A percentile compares a stretch with the other conserved stretches of the same genome.
phyloP scores from a whole-genome alignment of 2,113 vertebrate genomes.

The Noturus placidus region DNA sequence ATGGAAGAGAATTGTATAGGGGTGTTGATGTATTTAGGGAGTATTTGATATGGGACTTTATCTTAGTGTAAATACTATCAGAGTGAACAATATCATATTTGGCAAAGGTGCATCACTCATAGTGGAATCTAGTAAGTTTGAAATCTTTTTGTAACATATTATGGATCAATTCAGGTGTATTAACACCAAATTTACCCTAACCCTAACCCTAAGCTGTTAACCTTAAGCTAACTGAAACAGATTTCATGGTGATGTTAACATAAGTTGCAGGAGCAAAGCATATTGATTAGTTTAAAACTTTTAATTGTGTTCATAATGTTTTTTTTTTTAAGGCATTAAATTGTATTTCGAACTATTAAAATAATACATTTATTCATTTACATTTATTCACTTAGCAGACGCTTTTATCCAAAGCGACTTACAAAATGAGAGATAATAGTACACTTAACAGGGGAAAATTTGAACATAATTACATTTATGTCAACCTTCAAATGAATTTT shows the following conservation, averaged over 20 bases:
- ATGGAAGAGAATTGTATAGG: neutral
- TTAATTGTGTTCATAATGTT: neutral
- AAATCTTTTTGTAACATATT: neutral
- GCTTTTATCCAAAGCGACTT: too few species aligned
- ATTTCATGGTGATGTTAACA: neutral
- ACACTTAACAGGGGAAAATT: neutral
- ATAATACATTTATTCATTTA: too few species aligned
- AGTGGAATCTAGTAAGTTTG: constrained; percentile 46
- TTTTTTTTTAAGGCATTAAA: neutral
- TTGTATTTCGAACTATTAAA: neutral
- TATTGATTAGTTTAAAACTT: neutral
- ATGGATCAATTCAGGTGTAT: neutral
- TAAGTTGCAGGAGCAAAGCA: neutral
- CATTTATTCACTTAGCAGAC: too few species aligned
- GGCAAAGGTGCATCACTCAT: constrained; percentile 33
- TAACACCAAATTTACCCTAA: neutral
- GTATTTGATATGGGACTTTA: constrained; percentile 35
- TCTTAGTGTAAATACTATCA: constrained; percentile 56
- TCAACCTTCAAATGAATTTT: neutral
- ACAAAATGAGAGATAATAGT: too few species aligned
- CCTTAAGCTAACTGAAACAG: too few species aligned
- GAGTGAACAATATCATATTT: constrained; percentile 48
- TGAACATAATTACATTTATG: neutral
- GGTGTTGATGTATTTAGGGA: neutral
- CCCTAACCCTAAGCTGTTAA: neutral